These are phyloP conservation scores for Malurus alboscapulatus DNA, from an alignment of 2,113 vertebrate genomes.

Conservation along the genomic window DNA sequence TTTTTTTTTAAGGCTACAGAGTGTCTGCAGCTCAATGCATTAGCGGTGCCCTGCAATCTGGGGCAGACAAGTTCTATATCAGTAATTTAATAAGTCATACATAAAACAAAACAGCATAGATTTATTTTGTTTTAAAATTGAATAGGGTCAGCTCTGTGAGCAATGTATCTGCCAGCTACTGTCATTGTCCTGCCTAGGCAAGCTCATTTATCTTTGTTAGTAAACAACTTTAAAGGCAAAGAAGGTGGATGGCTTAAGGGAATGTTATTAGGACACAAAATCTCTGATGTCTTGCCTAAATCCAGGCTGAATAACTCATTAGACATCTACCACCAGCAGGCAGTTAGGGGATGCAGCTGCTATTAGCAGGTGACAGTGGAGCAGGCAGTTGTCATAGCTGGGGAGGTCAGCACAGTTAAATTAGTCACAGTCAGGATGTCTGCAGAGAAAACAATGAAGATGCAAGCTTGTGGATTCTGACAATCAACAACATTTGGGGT, in stretches of 20 bases:
- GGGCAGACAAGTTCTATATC: constrained; percentile 24
- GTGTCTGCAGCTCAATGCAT: constrained; percentile 15
- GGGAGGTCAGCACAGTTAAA: background rate
- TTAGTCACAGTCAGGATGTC: background rate
- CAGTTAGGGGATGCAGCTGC: background rate
- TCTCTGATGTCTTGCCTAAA: constrained; percentile 14
- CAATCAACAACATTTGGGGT: background rate
- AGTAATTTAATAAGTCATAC: constrained; percentile 51
- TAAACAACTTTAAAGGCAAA: constrained; percentile 45
- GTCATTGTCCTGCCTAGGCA: constrained; percentile 35
- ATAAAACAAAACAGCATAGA: constrained; percentile 20
- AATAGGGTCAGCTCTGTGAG: constrained; percentile 34
- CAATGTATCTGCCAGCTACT: constrained; percentile 38
- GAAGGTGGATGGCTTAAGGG: constrained; percentile 21
- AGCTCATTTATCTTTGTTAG: constrained; percentile 58
- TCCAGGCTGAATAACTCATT: background rate
- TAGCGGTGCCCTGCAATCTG: background rate
- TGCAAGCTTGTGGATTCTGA: background rate
- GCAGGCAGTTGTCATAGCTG: background rate
- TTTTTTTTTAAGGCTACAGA: background rate
- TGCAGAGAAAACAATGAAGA: background rate
- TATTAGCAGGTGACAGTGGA: constrained; percentile 1
- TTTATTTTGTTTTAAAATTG: constrained; percentile 48
- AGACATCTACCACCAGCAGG: background rate
- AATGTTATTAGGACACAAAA: constrained; percentile 16